Percentiles rank a stretch among this genome's conserved stretches.
Conservation (phyloP, 2,797 vertebrate species). For the Bradypodion pumilum region DNA sequence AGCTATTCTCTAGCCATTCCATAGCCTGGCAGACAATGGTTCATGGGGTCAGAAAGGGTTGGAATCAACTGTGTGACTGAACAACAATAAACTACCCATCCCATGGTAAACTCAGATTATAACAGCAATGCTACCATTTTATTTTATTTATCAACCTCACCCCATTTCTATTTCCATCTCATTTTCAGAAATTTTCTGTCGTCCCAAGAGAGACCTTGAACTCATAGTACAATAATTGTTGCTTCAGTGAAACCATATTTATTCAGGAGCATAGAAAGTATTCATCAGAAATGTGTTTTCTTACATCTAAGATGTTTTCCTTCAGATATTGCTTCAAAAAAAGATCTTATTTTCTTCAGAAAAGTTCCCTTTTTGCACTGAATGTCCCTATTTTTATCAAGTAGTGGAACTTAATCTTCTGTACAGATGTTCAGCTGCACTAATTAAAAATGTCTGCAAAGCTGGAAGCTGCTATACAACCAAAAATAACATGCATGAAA, state of each 20-base stretch:
- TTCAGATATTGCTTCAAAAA: no score
- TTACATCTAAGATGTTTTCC: background rate
- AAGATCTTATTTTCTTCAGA: no score
- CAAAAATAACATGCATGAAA: background rate
- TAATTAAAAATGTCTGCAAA: background rate
- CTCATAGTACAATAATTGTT: background rate
- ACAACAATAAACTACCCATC: no score
- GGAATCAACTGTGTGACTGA: no score
- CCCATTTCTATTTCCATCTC: slow-evolving; percentile 1
- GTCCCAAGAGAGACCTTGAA: background rate
- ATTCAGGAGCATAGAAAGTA: background rate
- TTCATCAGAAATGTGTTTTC: background rate
- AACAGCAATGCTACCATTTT: background rate
- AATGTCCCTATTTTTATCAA: background rate
- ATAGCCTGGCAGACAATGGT: no score
- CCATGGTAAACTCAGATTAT: background rate
- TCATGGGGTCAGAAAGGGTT: no score
- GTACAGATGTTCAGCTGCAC: background rate
- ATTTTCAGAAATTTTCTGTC: background rate
- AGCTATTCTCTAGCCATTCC: background rate
- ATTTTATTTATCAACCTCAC: background rate
- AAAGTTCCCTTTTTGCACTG: background rate
- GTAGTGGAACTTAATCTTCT: background rate
- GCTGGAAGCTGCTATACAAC: background rate
- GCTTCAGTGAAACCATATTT: background rate